Conservation (phyloP, 2,113 vertebrate genomes). For the Tretioscincus oriximinensis region DNA sequence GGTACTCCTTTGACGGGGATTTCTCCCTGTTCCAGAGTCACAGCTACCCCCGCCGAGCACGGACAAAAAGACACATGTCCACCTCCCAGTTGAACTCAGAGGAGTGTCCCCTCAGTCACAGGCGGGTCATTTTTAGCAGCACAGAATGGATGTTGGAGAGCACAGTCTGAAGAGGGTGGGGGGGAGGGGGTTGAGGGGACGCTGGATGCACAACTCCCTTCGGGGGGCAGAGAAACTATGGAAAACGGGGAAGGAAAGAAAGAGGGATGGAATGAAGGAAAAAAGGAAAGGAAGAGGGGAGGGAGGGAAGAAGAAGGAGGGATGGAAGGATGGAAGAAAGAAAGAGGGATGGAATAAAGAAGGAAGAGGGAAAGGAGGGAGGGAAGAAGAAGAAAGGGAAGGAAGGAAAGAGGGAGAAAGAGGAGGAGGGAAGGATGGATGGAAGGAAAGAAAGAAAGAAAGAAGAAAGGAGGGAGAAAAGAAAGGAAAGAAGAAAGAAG, state of each 20-base stretch:
- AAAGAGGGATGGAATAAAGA: too few species aligned
- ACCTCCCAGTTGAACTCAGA: constrained; percentile 86
- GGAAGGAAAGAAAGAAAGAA: background rate
- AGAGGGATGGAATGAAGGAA: background rate
- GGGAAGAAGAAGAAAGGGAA: too few species aligned
- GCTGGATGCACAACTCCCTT: background rate
- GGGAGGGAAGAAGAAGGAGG: background rate
- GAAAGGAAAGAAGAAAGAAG: background rate
- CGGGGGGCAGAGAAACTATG: background rate
- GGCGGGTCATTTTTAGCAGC: constrained; percentile 89
- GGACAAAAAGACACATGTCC: constrained; percentile 89
- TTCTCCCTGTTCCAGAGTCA: constrained; percentile 94
- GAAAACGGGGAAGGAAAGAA: background rate
- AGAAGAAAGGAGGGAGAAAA: background rate
- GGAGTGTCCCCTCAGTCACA: constrained; percentile 76
- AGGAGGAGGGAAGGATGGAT: background rate
- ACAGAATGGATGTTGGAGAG: constrained; percentile 97
- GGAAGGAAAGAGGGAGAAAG: background rate
- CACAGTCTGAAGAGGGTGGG: constrained; percentile 80
- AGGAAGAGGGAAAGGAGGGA: background rate
- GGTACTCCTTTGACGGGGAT: constrained; percentile 91
- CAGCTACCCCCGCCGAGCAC: constrained; percentile 91
- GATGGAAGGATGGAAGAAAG: background rate
- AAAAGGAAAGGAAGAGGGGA: too few species aligned
- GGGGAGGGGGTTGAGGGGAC: background rate